These are phyloP conservation scores for Brachionus plicatilis DNA, from an alignment of 1,140 invertebrate species.

Conservation along the genomic window DNA sequence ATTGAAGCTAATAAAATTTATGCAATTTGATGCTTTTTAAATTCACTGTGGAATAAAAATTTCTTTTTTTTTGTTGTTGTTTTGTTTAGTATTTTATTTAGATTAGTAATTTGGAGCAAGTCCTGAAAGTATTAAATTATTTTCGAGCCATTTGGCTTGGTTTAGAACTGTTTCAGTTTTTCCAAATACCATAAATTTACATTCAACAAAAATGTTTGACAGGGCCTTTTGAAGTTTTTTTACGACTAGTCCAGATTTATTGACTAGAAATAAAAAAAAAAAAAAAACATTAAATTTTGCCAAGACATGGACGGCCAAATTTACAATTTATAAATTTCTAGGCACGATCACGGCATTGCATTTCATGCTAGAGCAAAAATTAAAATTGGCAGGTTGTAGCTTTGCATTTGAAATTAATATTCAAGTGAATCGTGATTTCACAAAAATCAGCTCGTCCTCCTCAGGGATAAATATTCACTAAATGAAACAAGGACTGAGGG, in stretches of 20 bases:
- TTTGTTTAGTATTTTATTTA: neutral
- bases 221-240: neutral
- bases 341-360: neutral
- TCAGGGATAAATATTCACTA: neutral
- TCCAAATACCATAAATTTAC: neutral
- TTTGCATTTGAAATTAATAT: neutral
- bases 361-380: neutral
- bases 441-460: neutral
- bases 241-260: neutral
- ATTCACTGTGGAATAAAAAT: neutral
- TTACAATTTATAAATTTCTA: neutral
- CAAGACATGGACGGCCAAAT: neutral
- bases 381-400: neutral
- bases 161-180: neutral
- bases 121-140: neutral
- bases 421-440: neutral
- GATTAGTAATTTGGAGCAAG: neutral
- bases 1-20: neutral
- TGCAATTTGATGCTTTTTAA: neutral
- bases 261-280: neutral
- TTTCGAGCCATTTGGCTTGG: neutral
- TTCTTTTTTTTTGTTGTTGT: neutral
- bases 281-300: neutral
- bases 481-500: neutral
- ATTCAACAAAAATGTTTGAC: neutral